Percentiles rank a stretch among this genome's conserved stretches.
Evolutionary conservation across 2,797 vertebrate species (phyloP).

Genomic region (Numenius phaeopus): DNA sequence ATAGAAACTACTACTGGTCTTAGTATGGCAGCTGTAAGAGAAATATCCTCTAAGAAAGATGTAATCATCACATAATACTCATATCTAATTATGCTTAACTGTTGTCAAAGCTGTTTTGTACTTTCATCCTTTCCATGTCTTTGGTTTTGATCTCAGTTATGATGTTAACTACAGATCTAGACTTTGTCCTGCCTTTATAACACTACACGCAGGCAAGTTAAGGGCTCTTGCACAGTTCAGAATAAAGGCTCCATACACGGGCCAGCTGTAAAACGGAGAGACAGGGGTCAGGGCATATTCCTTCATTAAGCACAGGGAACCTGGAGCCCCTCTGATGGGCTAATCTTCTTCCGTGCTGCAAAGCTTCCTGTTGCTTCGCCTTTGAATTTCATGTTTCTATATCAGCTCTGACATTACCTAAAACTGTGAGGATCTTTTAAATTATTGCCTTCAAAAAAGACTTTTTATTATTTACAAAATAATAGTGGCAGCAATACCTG

Average conservation of each 20-base stretch:
- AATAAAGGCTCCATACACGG: not conserved
- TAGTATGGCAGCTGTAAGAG: not conserved
- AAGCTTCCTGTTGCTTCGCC: not conserved
- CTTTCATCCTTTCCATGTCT: not conserved
- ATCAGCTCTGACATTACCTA: not conserved
- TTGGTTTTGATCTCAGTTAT: not conserved
- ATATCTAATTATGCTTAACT: not conserved
- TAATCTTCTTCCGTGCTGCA: not conserved
- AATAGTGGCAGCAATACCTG: not conserved
- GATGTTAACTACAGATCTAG: not conserved
- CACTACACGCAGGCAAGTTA: not conserved
- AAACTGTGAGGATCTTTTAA: not conserved
- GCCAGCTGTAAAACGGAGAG: not conserved
- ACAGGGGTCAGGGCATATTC: too few species aligned
- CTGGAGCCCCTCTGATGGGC: not conserved
- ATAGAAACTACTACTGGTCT: not conserved
- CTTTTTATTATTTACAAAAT: not conserved
- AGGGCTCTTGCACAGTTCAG: not conserved
- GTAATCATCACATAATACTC: not conserved
- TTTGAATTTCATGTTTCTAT: not conserved
- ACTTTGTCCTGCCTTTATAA: not conserved
- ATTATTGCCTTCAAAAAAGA: not conserved
- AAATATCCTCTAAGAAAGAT: not conserved
- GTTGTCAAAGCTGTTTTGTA: not conserved
- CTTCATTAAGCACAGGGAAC: not conserved